Evolutionary conservation across 2,888 invertebrate species (phyloP), one percentile per base, ranked within the genome.

Genomic region (Philaethria dido): DNA sequence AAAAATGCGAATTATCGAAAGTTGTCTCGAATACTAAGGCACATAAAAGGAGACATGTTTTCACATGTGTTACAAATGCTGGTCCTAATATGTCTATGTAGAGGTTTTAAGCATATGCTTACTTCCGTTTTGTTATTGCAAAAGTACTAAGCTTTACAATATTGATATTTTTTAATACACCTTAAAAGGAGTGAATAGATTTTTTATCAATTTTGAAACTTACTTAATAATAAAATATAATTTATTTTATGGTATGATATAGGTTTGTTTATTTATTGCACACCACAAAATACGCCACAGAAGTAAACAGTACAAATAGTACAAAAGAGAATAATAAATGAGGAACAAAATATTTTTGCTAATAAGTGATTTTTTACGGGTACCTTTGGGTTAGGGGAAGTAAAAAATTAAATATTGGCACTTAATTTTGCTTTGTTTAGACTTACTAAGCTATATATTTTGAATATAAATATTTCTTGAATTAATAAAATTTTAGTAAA

Each of bases 1-100:
- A 54, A 54, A 33, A 20, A 42, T 11, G 22, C 4, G n/a, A 39
- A 57, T 57, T 57, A 42, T 57, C 36, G 39, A 57, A 57, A 42
- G 55, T 22, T 22, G 39, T 22, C 22, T n/a, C 39, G 55, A 39
- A n/a, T n/a, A 57, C 20, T n/a, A n/a, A 57, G n/a, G 14, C 5
- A 39, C 29, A 25, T 33, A 60, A 45, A 60, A 18, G 45, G 8
- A 9, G 45, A 60, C 60, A 45, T 44, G 29, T 25, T 29, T 45
- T 45, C 44, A 33, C 45, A 45, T 44, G 18, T 60, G 5, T 29
- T 60, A 25, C 13, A 22, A 45, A 59, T 25, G 44, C n/a, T 25
- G 22, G 25, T 44, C n/a, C n/a, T n/a, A 14, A 45, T 6, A 60
- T 16, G 6, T 45, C 44, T 29, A 45, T 60, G 25, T 60, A 45